These are phyloP conservation scores for Cyrtonyx montezumae DNA, from an alignment of 2,113 vertebrate species.

Conservation along the genomic window DNA sequence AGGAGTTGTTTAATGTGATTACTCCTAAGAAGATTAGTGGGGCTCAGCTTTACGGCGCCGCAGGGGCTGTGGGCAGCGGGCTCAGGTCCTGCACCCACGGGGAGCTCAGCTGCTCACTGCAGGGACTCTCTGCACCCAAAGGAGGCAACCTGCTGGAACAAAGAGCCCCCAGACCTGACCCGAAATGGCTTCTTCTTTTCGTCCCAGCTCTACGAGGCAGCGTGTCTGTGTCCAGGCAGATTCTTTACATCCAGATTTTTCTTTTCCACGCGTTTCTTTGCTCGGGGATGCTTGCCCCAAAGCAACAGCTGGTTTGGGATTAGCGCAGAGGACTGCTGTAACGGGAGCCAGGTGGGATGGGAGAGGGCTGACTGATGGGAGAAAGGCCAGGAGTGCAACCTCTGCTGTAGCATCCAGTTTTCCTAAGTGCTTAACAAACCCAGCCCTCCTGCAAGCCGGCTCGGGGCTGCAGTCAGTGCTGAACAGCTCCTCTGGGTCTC, in stretches of 20 bases:
- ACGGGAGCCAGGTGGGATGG: fast-evolving
- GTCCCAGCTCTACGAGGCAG: not conserved
- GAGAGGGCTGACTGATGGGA: not conserved
- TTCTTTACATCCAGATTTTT: not conserved
- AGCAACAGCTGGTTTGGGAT: not conserved
- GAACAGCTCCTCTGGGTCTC: not conserved
- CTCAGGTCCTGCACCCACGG: not conserved
- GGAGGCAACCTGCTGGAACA: not conserved
- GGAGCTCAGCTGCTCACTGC: not conserved
- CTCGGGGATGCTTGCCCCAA: not conserved
- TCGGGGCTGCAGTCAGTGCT: fast-evolving
- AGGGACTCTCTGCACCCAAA: not conserved
- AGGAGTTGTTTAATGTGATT: not conserved
- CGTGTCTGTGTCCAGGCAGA: fast-evolving
- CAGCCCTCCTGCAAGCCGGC: not conserved
- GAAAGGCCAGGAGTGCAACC: fast-evolving
- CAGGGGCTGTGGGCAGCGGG: not conserved
- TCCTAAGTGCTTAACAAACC: fast-evolving
- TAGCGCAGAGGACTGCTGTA: not conserved
- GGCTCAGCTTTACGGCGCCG: not conserved
- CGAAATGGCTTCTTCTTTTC: not conserved
- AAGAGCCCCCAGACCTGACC: not conserved
- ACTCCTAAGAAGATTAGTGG: conserved; percentile 48
- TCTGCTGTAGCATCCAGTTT: not conserved
- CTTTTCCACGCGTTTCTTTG: not conserved